phyloP scores from a whole-genome alignment of 2,113 vertebrate genomes.

The Tinamus guttatus region DNA sequence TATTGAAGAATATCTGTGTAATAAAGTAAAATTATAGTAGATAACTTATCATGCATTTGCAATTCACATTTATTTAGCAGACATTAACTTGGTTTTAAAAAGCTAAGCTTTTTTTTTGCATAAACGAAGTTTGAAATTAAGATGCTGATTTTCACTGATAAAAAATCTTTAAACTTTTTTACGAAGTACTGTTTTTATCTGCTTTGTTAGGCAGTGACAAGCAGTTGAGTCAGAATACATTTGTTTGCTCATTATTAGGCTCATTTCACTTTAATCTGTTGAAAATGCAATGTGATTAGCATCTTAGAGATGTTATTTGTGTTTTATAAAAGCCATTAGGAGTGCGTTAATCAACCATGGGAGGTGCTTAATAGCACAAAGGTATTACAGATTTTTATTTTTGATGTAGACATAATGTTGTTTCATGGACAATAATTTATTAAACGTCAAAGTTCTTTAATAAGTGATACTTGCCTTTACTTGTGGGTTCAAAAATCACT shows the following conservation, averaged over 20 bases:
- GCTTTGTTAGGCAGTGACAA: neutral
- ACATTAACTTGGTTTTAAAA: constrained; percentile 10
- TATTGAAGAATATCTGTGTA: neutral
- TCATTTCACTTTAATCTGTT: constrained; percentile 38
- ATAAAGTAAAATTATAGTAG: neutral
- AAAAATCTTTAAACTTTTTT: neutral
- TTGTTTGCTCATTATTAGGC: neutral
- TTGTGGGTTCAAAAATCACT: neutral
- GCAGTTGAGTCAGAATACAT: neutral
- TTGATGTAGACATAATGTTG: neutral
- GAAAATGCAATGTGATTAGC: constrained; percentile 40
- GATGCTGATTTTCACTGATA: neutral
- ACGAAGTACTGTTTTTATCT: neutral
- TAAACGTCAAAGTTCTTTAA: neutral
- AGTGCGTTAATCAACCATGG: neutral
- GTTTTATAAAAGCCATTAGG: neutral
- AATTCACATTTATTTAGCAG: neutral
- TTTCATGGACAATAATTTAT: neutral
- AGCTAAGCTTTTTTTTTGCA: neutral
- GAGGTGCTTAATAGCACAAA: neutral
- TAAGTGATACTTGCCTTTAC: neutral
- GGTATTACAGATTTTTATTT: neutral
- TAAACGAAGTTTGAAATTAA: neutral
- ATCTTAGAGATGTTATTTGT: neutral
- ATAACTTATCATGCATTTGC: neutral